A percentile compares a stretch with the other conserved stretches of the same genome.
phyloP scores from a whole-genome alignment of 2,113 vertebrate genomes.

The Vanacampus margaritifer region DNA sequence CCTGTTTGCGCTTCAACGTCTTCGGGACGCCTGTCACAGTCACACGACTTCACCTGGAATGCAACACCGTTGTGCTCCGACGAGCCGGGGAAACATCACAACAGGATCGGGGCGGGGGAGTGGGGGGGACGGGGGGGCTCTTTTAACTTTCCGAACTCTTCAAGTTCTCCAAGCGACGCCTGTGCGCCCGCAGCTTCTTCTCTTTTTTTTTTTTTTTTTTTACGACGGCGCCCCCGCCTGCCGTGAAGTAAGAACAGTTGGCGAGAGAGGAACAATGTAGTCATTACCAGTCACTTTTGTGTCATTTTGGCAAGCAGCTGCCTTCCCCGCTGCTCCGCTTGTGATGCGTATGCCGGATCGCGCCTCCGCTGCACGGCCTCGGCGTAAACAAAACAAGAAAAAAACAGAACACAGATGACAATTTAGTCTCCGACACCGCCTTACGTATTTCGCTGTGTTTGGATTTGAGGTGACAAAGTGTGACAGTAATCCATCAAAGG shows the following conservation, averaged over 20 bases:
- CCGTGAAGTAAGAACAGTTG: slow-evolving; percentile 55
- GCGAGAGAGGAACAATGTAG: slow-evolving; percentile 65
- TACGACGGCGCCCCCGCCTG: slow-evolving; percentile 53
- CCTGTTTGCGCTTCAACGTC: slow-evolving; percentile 54
- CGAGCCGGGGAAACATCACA: slow-evolving; percentile 72
- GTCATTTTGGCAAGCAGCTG: slow-evolving; percentile 71
- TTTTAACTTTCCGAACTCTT: slow-evolving; percentile 80
- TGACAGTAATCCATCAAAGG: not conserved
- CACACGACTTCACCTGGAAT: slow-evolving; percentile 68
- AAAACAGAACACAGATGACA: slow-evolving; percentile 70
- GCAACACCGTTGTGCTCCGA: slow-evolving; percentile 71
- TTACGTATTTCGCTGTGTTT: slow-evolving; percentile 67
- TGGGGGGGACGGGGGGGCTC: slow-evolving; percentile 64
- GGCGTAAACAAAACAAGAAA: slow-evolving; percentile 46
- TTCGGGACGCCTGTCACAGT: slow-evolving; percentile 72
- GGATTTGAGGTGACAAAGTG: slow-evolving; percentile 47
- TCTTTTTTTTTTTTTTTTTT: slow-evolving; percentile 21
- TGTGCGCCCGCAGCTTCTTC: slow-evolving; percentile 62
- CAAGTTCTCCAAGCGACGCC: slow-evolving; percentile 73
- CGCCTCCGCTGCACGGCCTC: slow-evolving; percentile 67
- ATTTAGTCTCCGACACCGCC: slow-evolving; percentile 60
- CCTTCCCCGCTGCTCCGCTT: slow-evolving; percentile 64
- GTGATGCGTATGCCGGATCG: slow-evolving; percentile 69
- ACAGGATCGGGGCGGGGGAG: slow-evolving; percentile 62
- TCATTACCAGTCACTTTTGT: slow-evolving; percentile 73